Evolutionary conservation across 2,888 invertebrate genomes (phyloP), one percentile per base, ranked within the genome.

Genomic region (Patella caerulea): DNA sequence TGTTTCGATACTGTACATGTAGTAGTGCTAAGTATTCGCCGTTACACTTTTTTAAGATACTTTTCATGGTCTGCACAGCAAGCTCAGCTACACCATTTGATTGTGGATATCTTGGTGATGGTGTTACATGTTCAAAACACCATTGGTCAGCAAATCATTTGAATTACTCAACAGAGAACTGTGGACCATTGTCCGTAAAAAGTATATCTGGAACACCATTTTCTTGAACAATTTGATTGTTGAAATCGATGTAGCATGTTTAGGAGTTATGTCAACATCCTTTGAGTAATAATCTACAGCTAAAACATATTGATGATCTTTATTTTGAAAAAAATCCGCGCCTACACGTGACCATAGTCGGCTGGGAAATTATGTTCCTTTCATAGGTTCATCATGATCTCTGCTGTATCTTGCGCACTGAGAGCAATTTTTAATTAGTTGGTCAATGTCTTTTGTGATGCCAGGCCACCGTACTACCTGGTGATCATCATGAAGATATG

Each of bases 1-100:
- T 82, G n/a, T 73, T 79, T 14, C 82, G 56, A 54, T 78, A 79
- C 24, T 76, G 77, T n/a, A n/a, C n/a, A n/a, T n/a, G n/a, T 7
- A 82, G 73, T 52, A 81, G 54, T 11, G 73, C 71, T n/a, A 79
- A 34, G 19, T 78, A 59, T n/a, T 72, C 72, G 45, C 73, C 77
- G 54, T 77, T 71, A 70, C 72, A 65, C 69, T 78, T 82, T 45
- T 81, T 81, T 17, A 82, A 24, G 7, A 82, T 72, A 29, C 29
- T 73, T 56, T 82, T 82, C 1, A 78, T 75, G 2, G 76, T 78
- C 69, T 81, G 71, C 2, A 81, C 79, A 12, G 78, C 53, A 24
- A 59, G 73, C 69, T 81, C 82, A 14, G 73, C 79, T 59, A 70
- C 71, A 5, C 78, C 77, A 71, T 82, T 80, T 24, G 78, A 71